These are phyloP conservation scores for Scaptomyza parva DNA, from an alignment of 2,888 invertebrate species.

Conservation along the genomic window DNA sequence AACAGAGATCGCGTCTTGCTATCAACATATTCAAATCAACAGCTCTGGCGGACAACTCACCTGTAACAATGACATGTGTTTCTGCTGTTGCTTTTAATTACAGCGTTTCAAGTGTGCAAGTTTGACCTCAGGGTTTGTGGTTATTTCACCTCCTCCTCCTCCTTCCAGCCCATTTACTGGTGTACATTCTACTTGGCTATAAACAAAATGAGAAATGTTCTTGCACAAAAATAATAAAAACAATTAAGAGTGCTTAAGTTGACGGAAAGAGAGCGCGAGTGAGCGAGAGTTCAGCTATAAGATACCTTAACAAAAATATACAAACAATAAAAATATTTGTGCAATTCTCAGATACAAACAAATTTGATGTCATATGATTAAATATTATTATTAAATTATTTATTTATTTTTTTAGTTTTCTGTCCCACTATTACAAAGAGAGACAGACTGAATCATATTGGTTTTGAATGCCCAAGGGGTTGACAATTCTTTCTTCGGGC, in stretches of 20 bases:
- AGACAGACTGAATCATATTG: too few species aligned
- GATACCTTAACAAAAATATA: background rate
- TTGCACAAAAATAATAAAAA: conserved; percentile 53
- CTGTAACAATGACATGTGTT: conserved; percentile 79
- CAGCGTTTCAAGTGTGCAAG: conserved; percentile 38
- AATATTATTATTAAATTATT: too few species aligned
- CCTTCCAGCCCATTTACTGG: background rate
- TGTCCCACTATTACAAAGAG: too few species aligned
- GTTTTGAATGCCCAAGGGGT: too few species aligned
- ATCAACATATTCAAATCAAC: conserved; percentile 73
- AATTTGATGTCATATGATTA: too few species aligned
- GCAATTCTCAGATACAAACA: too few species aligned
- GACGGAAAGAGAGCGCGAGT: background rate
- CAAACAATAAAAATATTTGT: too few species aligned
- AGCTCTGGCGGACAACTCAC: conserved; percentile 55
- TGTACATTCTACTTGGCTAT: conserved; percentile 49
- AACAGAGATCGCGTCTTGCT: conserved; percentile 60
- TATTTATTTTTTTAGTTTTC: too few species aligned
- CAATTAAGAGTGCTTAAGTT: background rate
- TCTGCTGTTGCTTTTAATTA: conserved; percentile 40
- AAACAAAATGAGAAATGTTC: conserved; percentile 80
- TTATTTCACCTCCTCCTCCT: too few species aligned
- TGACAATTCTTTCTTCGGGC: too few species aligned
- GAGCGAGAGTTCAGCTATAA: background rate
- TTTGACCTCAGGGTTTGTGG: conserved; percentile 60